These are phyloP conservation scores for Brachionus koreanus DNA, from an alignment of 1,140 invertebrate species.

Conservation along the genomic window DNA sequence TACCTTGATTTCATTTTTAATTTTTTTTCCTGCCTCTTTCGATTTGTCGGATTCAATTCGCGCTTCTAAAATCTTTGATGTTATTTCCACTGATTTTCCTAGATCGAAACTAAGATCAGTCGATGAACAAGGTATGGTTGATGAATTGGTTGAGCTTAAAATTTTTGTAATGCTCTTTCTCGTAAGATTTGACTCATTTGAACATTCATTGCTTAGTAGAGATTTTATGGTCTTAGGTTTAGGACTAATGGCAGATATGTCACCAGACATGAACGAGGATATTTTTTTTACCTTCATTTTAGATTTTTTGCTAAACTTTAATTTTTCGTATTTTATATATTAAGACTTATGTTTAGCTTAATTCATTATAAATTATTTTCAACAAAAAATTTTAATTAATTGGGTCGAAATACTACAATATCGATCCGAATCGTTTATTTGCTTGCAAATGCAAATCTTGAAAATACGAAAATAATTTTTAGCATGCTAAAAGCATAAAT, in stretches of 20 bases:
- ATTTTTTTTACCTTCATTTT: constrained; percentile 1
- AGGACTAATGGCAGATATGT: neutral
- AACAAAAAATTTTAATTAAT: neutral
- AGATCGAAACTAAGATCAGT: neutral
- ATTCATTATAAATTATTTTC: constrained; percentile 6
- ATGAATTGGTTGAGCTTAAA: neutral
- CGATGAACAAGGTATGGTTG: neutral
- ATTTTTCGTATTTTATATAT: neutral
- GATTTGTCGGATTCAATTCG: neutral
- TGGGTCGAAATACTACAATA: neutral
- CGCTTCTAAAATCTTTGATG: neutral
- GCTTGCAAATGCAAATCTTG: neutral
- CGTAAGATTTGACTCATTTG: neutral
- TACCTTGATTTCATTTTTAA: neutral
- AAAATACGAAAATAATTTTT: neutral
- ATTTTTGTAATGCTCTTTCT: neutral
- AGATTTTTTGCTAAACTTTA: neutral
- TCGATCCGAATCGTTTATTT: neutral
- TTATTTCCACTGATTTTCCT: neutral
- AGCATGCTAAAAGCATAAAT: neutral
- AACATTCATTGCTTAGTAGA: neutral
- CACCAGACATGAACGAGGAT: neutral
- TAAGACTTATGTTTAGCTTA: neutral
- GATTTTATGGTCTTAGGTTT: neutral
- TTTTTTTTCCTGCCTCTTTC: neutral